Evolutionary conservation across 1,140 invertebrate genomes (phyloP).

Genomic region (Sipha flava): DNA sequence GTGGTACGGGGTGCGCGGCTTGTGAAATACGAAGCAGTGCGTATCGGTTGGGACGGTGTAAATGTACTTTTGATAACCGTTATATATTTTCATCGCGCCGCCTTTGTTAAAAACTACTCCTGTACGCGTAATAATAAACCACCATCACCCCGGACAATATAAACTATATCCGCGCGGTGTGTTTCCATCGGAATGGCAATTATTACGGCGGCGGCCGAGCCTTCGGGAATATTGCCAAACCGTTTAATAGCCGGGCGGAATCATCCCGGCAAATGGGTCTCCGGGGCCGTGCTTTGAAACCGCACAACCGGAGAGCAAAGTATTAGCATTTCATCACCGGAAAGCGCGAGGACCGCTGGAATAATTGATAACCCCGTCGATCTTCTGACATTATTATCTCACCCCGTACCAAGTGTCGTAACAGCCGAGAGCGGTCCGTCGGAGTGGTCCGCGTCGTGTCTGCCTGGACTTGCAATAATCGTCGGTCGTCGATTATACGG

Average conservation of each 20-base stretch:
- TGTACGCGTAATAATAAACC: neutral
- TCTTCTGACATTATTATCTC: neutral
- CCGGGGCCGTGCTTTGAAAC: neutral
- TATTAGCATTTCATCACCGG: slow-evolving; percentile 6
- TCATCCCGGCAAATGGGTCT: slow-evolving; percentile 9
- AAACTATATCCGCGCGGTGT: neutral
- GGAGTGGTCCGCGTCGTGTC: too few relatives aligned
- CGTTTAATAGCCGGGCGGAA: slow-evolving; percentile 3
- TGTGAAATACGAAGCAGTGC: too few relatives aligned
- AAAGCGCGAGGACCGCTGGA: neutral
- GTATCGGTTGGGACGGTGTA: neutral
- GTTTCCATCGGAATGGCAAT: slow-evolving; percentile 5
- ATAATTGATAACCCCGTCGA: neutral
- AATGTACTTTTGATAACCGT: neutral
- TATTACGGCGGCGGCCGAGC: neutral
- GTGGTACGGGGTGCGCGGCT: too few relatives aligned
- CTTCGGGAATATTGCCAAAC: slow-evolving; percentile 20
- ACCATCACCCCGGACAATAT: neutral
- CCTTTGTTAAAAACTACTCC: neutral
- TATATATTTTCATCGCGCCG: neutral
- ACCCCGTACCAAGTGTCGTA: too few relatives aligned
- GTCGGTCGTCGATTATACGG: too few relatives aligned
- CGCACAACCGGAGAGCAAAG: neutral
- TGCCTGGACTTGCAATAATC: too few relatives aligned
- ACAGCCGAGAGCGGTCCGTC: too few relatives aligned